Conservation (phyloP, 2,797 vertebrate genomes). For the Parambassis ranga region DNA sequence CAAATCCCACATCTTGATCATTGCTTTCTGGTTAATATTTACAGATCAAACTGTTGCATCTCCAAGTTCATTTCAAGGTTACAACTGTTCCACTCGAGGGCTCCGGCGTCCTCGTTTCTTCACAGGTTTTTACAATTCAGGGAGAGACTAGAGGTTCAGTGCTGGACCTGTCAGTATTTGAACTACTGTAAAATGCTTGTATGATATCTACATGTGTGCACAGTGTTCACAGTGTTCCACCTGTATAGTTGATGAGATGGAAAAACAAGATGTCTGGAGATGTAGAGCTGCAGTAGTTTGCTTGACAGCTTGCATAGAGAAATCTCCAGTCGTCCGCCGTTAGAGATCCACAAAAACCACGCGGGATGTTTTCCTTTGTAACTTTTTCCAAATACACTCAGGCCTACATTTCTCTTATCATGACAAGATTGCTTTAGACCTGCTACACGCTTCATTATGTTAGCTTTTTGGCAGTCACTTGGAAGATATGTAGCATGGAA, state of each 20-base stretch:
- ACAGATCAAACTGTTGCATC: constrained; percentile 66
- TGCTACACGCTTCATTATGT: background rate
- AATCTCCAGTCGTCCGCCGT: constrained; percentile 7
- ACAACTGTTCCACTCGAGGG: background rate
- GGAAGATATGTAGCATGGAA: constrained; percentile 8
- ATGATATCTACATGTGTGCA: constrained; percentile 14
- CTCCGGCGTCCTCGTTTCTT: background rate
- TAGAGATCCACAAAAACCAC: constrained; percentile 9
- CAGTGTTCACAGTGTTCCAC: background rate
- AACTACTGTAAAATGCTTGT: background rate
- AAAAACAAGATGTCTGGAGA: constrained; percentile 20
- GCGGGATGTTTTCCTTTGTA: background rate
- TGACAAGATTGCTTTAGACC: constrained; percentile 6
- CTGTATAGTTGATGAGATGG: background rate
- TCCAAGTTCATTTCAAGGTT: constrained; percentile 13
- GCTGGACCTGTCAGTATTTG: background rate
- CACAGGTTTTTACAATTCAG: background rate
- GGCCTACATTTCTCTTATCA: background rate
- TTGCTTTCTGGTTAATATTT: constrained; percentile 52
- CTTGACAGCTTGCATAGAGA: constrained; percentile 63
- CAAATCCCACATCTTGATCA: constrained; percentile 17
- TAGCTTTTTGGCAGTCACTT: constrained; percentile 4
- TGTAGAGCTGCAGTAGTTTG: constrained; percentile 27
- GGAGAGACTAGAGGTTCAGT: background rate
- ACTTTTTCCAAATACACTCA: background rate